A percentile compares a stretch with the other conserved stretches of the same genome.
phyloP scores from a whole-genome alignment of 2,888 invertebrate species.

The Netelia melanura region DNA sequence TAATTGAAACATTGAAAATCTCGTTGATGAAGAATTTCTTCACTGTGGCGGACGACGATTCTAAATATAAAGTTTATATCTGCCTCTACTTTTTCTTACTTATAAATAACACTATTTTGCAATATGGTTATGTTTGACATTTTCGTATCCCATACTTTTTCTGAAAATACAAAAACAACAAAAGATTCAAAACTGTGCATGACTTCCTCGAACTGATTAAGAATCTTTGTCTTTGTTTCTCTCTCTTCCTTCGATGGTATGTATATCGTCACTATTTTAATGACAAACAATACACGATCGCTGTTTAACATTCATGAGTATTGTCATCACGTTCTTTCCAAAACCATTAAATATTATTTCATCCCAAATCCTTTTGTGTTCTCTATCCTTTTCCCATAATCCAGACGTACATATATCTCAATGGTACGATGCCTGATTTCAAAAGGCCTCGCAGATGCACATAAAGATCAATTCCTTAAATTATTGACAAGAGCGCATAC shows the following conservation, averaged over 20 bases:
- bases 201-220: conserved; percentile 33
- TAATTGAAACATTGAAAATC: conserved; percentile 22
- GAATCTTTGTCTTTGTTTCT: conserved; percentile 12
- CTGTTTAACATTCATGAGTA: neutral
- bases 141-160: conserved; percentile 18
- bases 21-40: conserved; percentile 41
- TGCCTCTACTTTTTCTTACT: conserved; percentile 50
- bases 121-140: conserved; percentile 54
- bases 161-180: conserved; percentile 25
- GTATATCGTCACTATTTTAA: conserved; percentile 32
- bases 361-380: neutral
- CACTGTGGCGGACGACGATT: conserved; percentile 39
- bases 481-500: neutral
- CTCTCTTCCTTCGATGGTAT: conserved; percentile 50
- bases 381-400: neutral
- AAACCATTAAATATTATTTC: neutral
- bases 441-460: neutral
- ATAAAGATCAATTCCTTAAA: neutral
- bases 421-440: neutral
- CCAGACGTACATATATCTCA: neutral
- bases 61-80: conserved; percentile 65
- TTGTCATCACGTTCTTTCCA: neutral
- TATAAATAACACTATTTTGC: conserved; percentile 69
- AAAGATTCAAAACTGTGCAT: conserved; percentile 8
- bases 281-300: neutral